Evolutionary conservation across 2,113 vertebrate genomes (phyloP), one percentile per base, ranked within the genome.

Genomic region (Spea multiplicata): DNA sequence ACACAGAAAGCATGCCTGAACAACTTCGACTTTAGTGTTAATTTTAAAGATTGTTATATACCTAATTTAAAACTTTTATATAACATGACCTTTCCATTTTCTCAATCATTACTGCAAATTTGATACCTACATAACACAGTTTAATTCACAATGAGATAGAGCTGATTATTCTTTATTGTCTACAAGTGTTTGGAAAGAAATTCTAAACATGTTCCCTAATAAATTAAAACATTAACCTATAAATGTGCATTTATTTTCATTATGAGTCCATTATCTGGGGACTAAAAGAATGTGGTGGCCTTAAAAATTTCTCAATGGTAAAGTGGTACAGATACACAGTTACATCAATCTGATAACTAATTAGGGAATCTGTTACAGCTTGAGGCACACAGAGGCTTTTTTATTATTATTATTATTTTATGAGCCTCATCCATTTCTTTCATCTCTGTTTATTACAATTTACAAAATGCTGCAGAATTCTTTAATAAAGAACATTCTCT

Each of bases 281-380:
- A 55, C 16, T 46, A 52, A 49, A 79, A 66, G 67, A 53, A 79
- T 79, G 77, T 73, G 64, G 65, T 72, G 62, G 70, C 62, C 62
- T 66, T 66, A 66, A 53, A 16, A 53, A 66, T 74, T 65, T 68
- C 78, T 55, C 70, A 80, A 68, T 80, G 47, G 46, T 68, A 67
- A 80, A 80, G 59, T 74, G 71, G 66, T 74, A 74, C 78, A 80
- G 71, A 74, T 74, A 66, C 65, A 48, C 16, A 6, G 71, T 74
- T 74, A 68, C 71, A 80, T 80, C 73, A 80, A 80, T 80, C 78
- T 74, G 52, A 80, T 73, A 67, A 74, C 71, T 80, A 80, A 74
- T 73, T 73, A 74, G 71, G 66, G 78, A 73, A 67, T 68, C 44
- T 66, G 59, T 48, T 68, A 74, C 71, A 48, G 78, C 78, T 74